Percentiles rank a stretch among this genome's conserved stretches.
Evolutionary conservation across 1,140 invertebrate genomes (phyloP).

Genomic region (Drosophila melanogaster): DNA sequence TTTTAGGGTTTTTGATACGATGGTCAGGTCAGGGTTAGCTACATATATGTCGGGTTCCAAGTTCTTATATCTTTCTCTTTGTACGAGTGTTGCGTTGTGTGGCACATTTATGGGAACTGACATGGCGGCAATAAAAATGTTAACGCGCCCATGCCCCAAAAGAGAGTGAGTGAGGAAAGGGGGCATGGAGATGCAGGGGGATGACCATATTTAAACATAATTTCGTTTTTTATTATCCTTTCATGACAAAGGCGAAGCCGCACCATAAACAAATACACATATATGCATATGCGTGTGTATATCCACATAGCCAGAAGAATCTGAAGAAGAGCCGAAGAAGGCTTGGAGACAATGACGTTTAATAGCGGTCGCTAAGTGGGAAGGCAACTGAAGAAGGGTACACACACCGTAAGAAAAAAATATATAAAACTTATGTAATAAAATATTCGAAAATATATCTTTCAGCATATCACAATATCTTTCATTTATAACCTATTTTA

Average conservation of each 20-base stretch:
- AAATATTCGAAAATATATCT: no score
- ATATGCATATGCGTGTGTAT: neutral
- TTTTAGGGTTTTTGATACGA: no score
- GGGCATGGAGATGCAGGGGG: neutral
- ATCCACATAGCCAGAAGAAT: constrained; percentile 8
- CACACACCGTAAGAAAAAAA: neutral
- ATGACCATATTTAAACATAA: constrained; percentile 76
- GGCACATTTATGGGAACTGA: constrained; percentile 59
- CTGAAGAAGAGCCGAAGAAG: constrained; percentile 21
- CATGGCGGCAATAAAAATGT: constrained; percentile 70
- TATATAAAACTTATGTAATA: neutral
- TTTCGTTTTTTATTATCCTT: constrained; percentile 79
- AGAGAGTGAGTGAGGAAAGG: neutral
- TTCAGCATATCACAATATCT: no score
- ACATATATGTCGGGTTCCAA: neutral
- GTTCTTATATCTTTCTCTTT: constrained; percentile 13
- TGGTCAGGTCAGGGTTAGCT: constrained; percentile 5
- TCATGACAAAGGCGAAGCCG: constrained; percentile 58
- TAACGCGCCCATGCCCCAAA: constrained; percentile 59
- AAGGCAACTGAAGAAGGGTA: constrained; percentile 24
- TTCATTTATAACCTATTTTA: no score
- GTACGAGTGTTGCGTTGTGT: constrained; percentile 27
- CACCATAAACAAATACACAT: constrained; percentile 36
- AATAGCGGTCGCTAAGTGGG: constrained; percentile 64
- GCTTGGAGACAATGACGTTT: constrained; percentile 63